Conservation (phyloP, 2,113 vertebrate species). For the Camelus dromedarius region DNA sequence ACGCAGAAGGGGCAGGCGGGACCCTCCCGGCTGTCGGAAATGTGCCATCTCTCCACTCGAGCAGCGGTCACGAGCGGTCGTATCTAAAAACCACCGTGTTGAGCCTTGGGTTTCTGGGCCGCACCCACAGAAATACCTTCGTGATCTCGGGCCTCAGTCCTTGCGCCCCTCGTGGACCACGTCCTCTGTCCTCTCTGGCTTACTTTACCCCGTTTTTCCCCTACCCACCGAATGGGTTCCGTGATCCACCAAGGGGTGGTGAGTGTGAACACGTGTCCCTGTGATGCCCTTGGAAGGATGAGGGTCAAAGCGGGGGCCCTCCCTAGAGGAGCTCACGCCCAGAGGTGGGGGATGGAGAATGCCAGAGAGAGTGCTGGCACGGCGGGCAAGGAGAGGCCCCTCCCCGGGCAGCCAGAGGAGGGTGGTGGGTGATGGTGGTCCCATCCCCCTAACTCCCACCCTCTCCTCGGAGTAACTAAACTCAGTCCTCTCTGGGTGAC, state of each 20-base stretch:
- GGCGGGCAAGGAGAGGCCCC: neutral
- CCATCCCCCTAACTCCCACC: too few species aligned
- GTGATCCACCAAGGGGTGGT: neutral
- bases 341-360: too few species aligned
- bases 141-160: too few species aligned
- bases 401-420: neutral
- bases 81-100: fast-evolving
- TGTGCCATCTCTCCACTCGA: fast-evolving
- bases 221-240: too few species aligned
- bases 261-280: neutral
- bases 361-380: too few species aligned
- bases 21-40: neutral
- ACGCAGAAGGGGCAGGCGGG: fast-evolving
- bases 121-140: neutral
- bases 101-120: neutral
- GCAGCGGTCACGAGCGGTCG: fast-evolving
- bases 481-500: neutral
- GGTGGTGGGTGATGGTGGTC: neutral
- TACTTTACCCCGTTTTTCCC: too few species aligned
- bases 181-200: too few species aligned
- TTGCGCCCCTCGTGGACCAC: fast-evolving
- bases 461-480: too few species aligned
- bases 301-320: too few species aligned
- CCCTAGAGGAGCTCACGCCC: too few species aligned
- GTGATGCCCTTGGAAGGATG: too few species aligned